Conservation (phyloP, 64 coral and sea anemone genomes). For the Montipora capricornis region DNA sequence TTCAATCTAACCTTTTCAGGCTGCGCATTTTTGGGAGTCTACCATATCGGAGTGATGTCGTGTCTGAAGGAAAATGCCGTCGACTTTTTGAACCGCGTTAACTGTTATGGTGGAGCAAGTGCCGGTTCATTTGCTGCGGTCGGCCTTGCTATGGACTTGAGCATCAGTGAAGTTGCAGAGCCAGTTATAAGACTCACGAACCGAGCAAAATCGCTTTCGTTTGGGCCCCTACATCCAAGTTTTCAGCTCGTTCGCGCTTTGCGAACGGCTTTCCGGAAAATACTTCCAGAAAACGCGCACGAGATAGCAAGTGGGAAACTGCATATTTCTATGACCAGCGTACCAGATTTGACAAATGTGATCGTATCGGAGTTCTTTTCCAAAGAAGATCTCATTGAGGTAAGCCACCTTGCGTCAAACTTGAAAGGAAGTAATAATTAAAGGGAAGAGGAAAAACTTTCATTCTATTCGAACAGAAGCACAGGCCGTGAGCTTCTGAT, state of each 20-base stretch:
- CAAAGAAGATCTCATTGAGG: slow-evolving; percentile 95
- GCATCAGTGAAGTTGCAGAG: slow-evolving; percentile 75
- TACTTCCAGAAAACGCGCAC: slow-evolving; percentile 89
- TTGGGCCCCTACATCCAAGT: slow-evolving; percentile 91
- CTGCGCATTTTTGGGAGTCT: slow-evolving; percentile 98
- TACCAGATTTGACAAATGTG: slow-evolving; percentile 79
- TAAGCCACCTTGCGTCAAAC: slow-evolving; percentile 40
- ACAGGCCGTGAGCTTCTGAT: background rate
- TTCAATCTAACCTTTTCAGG: slow-evolving; percentile 96
- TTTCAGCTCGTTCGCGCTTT: slow-evolving; percentile 86
- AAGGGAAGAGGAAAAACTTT: background rate
- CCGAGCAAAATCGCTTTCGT: slow-evolving; percentile 81
- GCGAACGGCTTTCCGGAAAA: slow-evolving; percentile 87
- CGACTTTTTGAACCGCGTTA: slow-evolving; percentile 80
- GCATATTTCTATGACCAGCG: slow-evolving; percentile 92
- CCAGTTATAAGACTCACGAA: slow-evolving; percentile 88
- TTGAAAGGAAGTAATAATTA: background rate
- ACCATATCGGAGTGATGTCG: slow-evolving; percentile 95
- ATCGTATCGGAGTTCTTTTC: slow-evolving; percentile 94
- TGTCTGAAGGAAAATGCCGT: slow-evolving; percentile 92
- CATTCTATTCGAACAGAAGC: background rate
- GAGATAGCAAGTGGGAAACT: slow-evolving; percentile 82
- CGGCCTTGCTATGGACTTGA: slow-evolving; percentile 77
- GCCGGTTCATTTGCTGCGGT: slow-evolving; percentile 92
- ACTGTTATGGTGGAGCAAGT: slow-evolving; percentile 95